Percentiles rank a stretch among this genome's conserved stretches.
phyloP scores from a whole-genome alignment of 2,888 invertebrate species.

The Luperina nickerlii region DNA sequence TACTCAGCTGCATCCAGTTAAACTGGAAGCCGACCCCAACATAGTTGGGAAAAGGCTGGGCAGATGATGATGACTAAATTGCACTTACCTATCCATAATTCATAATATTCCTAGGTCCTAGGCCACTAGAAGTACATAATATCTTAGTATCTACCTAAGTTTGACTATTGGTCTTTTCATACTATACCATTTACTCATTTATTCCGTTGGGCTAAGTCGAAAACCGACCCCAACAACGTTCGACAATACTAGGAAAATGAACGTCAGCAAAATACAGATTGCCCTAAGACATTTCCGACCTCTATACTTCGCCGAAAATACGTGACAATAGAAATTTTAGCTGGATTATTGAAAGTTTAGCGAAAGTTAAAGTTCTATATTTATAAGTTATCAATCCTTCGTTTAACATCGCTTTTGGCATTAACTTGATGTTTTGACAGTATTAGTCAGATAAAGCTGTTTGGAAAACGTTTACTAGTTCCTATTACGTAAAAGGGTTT shows the following conservation, averaged over 20 bases:
- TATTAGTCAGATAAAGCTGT: conserved; percentile 1
- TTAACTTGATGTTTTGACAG: conserved; percentile 18
- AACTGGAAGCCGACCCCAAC: too few species aligned
- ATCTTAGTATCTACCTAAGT: not conserved
- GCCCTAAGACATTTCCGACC: not conserved
- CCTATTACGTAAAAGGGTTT: not conserved
- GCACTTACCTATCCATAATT: too few species aligned
- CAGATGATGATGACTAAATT: too few species aligned
- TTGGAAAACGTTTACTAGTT: not conserved
- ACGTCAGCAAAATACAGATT: conserved; percentile 8
- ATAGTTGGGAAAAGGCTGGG: too few species aligned
- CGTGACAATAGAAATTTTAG: conserved; percentile 38
- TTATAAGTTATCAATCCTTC: conserved; percentile 37
- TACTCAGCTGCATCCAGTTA: too few species aligned
- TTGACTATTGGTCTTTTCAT: not conserved
- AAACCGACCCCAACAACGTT: not conserved
- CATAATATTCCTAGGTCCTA: too few species aligned
- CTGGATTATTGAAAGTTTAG: conserved; percentile 56
- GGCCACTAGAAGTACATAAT: not conserved
- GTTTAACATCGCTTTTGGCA: conserved; percentile 21
- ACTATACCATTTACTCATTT: not conserved
- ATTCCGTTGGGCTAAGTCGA: too few species aligned
- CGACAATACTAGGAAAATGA: not conserved
- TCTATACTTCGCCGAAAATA: conserved; percentile 21
- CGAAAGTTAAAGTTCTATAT: conserved; percentile 28